Conservation (phyloP, 2,113 vertebrate genomes). For the Lamprologus callipterus region DNA sequence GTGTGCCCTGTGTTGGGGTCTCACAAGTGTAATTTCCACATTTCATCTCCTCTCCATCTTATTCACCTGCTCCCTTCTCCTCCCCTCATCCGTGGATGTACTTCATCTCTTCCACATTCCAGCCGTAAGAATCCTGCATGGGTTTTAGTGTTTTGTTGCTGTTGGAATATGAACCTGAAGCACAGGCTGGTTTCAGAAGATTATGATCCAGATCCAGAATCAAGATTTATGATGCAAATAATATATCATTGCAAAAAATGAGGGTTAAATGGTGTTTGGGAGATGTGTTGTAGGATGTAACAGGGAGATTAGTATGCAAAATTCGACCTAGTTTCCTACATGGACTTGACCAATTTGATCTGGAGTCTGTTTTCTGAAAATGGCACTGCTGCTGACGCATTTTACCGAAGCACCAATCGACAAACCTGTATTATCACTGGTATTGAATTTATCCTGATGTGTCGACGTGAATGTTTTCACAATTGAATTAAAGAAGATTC, state of each 20-base stretch:
- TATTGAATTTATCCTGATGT: slow-evolving; percentile 51
- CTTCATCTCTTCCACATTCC: slow-evolving; percentile 36
- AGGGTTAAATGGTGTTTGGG: not conserved
- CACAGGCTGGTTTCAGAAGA: slow-evolving; percentile 32
- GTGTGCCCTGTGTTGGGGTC: slow-evolving; percentile 71
- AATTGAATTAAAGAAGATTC: slow-evolving; percentile 59
- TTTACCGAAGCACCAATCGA: slow-evolving; percentile 14
- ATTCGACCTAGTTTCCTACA: not conserved
- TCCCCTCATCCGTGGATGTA: slow-evolving; percentile 29
- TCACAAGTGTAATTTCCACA: slow-evolving; percentile 63
- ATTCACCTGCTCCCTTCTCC: not conserved
- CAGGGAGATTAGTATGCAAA: not conserved
- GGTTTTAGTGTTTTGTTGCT: slow-evolving; percentile 48
- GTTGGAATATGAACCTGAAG: slow-evolving; percentile 19
- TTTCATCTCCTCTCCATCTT: slow-evolving; percentile 63
- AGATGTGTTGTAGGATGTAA: not conserved
- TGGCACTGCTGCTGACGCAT: slow-evolving; percentile 6
- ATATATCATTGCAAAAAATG: not conserved
- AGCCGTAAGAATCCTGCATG: slow-evolving; percentile 47
- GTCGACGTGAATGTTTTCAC: slow-evolving; percentile 46
- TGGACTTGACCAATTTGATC: not conserved
- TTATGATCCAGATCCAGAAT: slow-evolving; percentile 21
- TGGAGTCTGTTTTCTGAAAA: slow-evolving; percentile 47
- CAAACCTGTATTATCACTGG: slow-evolving; percentile 46
- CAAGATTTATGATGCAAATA: too few relatives aligned